phyloP scores from a whole-genome alignment of 2,113 vertebrate genomes.

The Neoarius graeffei region DNA sequence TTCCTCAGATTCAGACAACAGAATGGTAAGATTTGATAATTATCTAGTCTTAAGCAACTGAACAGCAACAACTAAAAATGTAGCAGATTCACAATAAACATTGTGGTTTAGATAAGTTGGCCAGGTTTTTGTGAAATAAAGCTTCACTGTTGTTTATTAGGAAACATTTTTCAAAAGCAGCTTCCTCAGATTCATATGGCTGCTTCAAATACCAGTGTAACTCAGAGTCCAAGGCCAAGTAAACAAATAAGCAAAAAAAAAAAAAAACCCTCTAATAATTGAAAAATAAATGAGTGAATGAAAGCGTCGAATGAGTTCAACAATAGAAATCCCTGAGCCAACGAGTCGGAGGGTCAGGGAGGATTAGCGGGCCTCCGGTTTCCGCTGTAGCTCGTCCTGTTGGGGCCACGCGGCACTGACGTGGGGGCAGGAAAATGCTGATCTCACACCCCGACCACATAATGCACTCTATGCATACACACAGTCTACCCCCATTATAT shows the following conservation, averaged over 20 bases:
- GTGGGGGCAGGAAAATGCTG: slow-evolving; percentile 72
- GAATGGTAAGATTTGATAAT: background rate
- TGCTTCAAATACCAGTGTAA: slow-evolving; percentile 57
- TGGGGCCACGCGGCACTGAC: slow-evolving; percentile 52
- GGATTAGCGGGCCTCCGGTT: slow-evolving; percentile 77
- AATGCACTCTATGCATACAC: slow-evolving; percentile 68
- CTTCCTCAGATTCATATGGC: slow-evolving; percentile 58
- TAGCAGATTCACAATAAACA: background rate
- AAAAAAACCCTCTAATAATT: slow-evolving; percentile 48
- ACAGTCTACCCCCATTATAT: slow-evolving; percentile 54
- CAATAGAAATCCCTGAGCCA: slow-evolving; percentile 77
- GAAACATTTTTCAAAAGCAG: background rate
- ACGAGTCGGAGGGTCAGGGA: slow-evolving; percentile 68
- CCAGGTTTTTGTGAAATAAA: background rate
- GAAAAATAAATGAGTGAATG: slow-evolving; percentile 65
- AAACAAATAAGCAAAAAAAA: slow-evolving; percentile 57
- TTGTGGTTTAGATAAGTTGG: background rate
- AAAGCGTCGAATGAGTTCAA: slow-evolving; percentile 54
- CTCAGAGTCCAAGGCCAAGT: slow-evolving; percentile 58
- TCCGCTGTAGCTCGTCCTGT: slow-evolving; percentile 72
- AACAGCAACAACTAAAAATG: background rate
- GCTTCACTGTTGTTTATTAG: background rate
- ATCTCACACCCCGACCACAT: slow-evolving; percentile 70
- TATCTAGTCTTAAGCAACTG: background rate
- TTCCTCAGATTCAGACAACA: slow-evolving; percentile 18